These are phyloP conservation scores for Calephelis virginiensis DNA, from an alignment of 1,140 invertebrate species.

Conservation along the genomic window DNA sequence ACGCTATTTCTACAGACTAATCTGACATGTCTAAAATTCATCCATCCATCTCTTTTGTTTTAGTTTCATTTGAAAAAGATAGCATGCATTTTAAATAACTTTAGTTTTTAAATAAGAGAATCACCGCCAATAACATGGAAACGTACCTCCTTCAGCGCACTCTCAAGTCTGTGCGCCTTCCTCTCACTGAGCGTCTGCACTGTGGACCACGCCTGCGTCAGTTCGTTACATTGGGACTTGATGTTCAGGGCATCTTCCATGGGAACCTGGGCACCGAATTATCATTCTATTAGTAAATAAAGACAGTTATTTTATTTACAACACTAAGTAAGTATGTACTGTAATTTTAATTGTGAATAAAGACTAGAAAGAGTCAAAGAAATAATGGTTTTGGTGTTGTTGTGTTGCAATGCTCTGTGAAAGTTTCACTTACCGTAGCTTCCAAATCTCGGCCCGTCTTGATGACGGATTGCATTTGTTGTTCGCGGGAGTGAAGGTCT, in stretches of 20 bases:
- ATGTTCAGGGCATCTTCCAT: constrained; percentile 89
- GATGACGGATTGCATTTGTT: constrained; percentile 93
- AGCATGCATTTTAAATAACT: too few species aligned
- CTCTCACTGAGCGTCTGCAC: constrained; percentile 88
- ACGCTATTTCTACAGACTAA: too few species aligned
- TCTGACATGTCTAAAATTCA: too few species aligned
- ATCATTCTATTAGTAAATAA: constrained; percentile 5
- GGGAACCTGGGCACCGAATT: constrained; percentile 59
- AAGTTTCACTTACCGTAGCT: constrained; percentile 81
- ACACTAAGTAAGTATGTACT: too few species aligned
- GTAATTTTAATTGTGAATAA: too few species aligned
- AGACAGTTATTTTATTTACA: too few species aligned
- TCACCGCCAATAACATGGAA: too few species aligned
- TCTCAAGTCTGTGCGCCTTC: constrained; percentile 89
- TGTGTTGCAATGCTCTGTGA: neutral
- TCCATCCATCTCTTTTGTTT: too few species aligned
- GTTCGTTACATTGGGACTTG: constrained; percentile 88
- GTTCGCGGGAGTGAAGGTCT: constrained; percentile 91
- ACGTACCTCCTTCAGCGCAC: constrained; percentile 84
- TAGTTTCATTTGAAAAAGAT: too few species aligned
- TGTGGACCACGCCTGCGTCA: constrained; percentile 92
- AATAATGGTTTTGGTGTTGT: too few species aligned
- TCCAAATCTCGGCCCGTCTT: constrained; percentile 94
- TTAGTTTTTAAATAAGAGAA: too few species aligned
- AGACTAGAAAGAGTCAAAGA: too few species aligned